Evolutionary conservation across 2,113 vertebrate species (phyloP).

Genomic region (Dendrocopos noguchii): DNA sequence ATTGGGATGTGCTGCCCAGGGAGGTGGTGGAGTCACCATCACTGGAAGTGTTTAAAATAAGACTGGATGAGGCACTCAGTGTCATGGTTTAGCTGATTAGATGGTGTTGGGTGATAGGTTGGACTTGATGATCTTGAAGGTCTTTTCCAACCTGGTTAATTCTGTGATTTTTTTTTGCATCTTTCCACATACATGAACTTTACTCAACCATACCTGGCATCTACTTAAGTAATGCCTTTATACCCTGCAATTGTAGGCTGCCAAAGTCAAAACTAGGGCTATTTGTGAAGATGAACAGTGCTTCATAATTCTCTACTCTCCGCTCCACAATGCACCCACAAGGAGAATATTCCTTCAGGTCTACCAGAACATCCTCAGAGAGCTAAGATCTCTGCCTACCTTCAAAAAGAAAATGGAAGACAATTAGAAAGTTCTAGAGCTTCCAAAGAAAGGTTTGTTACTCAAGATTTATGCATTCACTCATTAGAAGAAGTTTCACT

Average conservation of each 20-base stretch:
- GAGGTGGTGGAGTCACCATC: no score
- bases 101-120: no score
- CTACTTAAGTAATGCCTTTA: background rate
- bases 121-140: no score
- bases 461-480: background rate
- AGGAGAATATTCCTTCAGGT: constrained; percentile 33
- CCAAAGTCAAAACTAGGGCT: background rate
- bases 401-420: background rate
- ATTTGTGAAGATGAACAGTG: background rate
- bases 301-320: background rate
- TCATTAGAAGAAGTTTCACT: background rate
- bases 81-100: no score
- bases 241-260: background rate
- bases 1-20: no score
- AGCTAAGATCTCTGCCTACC: background rate
- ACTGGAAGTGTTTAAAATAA: no score
- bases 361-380: constrained; percentile 41
- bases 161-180: background rate
- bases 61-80: no score
- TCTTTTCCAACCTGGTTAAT: no score
- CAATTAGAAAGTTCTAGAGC: constrained; percentile 35
- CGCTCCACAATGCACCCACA: constrained; percentile 20
- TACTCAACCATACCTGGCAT: background rate
- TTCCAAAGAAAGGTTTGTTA: constrained; percentile 18
- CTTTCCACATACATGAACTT: background rate